Percentiles rank a stretch among this genome's conserved stretches.
Conservation (phyloP, 2,797 vertebrate species). For the Danio albolineatus region DNA sequence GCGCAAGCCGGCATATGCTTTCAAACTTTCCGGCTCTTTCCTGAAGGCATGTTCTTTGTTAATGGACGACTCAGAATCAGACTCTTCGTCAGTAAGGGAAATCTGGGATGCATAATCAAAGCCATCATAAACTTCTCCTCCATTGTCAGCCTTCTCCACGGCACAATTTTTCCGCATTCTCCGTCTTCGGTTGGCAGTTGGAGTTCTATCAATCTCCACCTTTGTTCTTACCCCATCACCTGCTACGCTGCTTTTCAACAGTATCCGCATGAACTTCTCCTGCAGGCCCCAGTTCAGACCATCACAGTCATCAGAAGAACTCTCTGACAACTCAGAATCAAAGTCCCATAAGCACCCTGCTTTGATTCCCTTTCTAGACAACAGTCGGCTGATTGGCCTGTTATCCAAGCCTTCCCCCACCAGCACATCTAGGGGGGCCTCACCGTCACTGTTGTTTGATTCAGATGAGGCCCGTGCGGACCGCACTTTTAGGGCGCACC, state of each 20-base stretch:
- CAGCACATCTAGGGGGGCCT: slow-evolving; percentile 82
- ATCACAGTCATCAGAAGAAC: slow-evolving; percentile 85
- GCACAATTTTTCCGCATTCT: slow-evolving; percentile 85
- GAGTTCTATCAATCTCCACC: slow-evolving; percentile 58
- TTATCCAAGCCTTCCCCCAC: slow-evolving; percentile 81
- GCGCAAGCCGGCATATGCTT: slow-evolving; percentile 81
- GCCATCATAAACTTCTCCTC: slow-evolving; percentile 83
- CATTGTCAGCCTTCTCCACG: slow-evolving; percentile 81
- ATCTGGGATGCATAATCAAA: slow-evolving; percentile 77
- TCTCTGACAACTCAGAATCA: slow-evolving; percentile 79
- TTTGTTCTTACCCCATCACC: slow-evolving; percentile 78
- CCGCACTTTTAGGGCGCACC: slow-evolving; percentile 89
- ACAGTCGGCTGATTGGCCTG: slow-evolving; percentile 86
- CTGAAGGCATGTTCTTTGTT: slow-evolving; percentile 77
- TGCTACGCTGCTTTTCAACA: slow-evolving; percentile 73
- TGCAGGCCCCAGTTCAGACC: slow-evolving; percentile 84
- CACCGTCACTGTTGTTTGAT: slow-evolving; percentile 83
- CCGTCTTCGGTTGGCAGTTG: slow-evolving; percentile 76
- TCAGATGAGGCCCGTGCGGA: slow-evolving; percentile 87
- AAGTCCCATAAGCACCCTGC: slow-evolving; percentile 74
- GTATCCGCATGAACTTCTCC: slow-evolving; percentile 85
- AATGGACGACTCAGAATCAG: slow-evolving; percentile 77
- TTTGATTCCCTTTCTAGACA: slow-evolving; percentile 81
- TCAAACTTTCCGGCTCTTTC: slow-evolving; percentile 81
- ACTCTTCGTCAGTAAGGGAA: slow-evolving; percentile 76